These are phyloP conservation scores for Cactoblastis cactorum DNA, from an alignment of 2,888 invertebrate species.

Conservation along the genomic window DNA sequence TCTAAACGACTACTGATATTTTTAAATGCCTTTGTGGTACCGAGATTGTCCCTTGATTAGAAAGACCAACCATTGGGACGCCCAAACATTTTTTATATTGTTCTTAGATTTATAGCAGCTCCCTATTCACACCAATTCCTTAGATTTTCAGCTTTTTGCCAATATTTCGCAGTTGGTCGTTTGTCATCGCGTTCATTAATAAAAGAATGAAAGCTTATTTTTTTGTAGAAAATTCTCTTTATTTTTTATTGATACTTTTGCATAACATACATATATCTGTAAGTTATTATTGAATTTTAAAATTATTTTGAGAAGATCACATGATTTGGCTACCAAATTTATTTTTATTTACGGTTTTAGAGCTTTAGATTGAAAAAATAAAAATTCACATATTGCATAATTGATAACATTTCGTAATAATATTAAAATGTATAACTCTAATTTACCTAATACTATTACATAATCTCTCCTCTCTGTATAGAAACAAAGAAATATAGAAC, in stretches of 20 bases:
- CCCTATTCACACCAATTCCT: constrained; percentile 19
- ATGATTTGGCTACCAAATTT: background rate
- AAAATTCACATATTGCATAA: too few relatives aligned
- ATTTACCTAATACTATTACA: background rate
- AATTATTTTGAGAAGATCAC: background rate
- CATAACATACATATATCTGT: background rate
- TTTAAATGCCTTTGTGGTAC: constrained; percentile 20
- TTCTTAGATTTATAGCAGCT: constrained; percentile 31
- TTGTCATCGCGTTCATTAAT: constrained; percentile 10
- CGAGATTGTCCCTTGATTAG: constrained; percentile 29
- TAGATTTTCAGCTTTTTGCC: constrained; percentile 13
- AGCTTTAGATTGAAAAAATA: too few relatives aligned
- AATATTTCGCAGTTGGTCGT: constrained; percentile 15
- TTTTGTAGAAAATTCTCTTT: background rate
- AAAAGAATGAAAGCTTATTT: constrained; percentile 3
- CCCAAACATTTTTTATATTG: constrained; percentile 28
- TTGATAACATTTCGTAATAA: too few relatives aligned
- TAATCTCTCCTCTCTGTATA: background rate
- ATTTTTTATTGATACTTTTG: background rate
- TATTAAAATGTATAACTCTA: background rate
- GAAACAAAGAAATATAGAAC: too few relatives aligned
- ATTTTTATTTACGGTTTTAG: too few relatives aligned
- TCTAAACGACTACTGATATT: constrained; percentile 14
- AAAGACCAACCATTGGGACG: constrained; percentile 16
- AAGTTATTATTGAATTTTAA: background rate